These are phyloP conservation scores for Epicauta chinensis DNA, from an alignment of 1,140 invertebrate species.

Conservation along the genomic window DNA sequence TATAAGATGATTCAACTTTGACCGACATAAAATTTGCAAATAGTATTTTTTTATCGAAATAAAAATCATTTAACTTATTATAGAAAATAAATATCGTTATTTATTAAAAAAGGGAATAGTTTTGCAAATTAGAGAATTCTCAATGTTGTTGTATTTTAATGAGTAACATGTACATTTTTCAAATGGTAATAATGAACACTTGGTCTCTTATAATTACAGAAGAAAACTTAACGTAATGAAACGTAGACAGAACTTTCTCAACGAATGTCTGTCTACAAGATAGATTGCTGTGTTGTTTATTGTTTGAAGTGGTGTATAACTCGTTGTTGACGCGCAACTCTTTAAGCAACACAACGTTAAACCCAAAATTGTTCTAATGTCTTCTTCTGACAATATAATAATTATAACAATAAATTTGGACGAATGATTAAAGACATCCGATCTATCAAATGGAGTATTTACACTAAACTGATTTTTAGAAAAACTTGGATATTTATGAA, in stretches of 20 bases:
- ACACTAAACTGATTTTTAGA: no score
- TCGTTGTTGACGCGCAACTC: constrained; percentile 21
- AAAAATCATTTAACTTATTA: no score
- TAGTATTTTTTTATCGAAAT: no score
- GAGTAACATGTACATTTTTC: constrained; percentile 12
- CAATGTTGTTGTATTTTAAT: neutral
- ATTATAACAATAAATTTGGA: neutral
- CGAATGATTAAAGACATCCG: no score
- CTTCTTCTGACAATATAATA: constrained; percentile 14
- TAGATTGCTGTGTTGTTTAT: constrained; percentile 26
- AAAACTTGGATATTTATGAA: no score
- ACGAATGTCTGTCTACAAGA: constrained; percentile 22
- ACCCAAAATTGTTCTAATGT: constrained; percentile 10
- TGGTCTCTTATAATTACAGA: constrained; percentile 25
- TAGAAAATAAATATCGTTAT: no score
- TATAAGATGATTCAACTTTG: no score
- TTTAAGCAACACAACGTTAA: constrained; percentile 18
- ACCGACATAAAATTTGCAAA: no score
- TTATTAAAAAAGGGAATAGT: no score
- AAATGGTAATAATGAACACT: constrained; percentile 22
- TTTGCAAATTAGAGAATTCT: no score
- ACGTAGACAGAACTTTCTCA: constrained; percentile 17
- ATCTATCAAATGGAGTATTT: no score
- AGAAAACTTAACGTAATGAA: constrained; percentile 26
- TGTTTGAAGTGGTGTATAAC: constrained; percentile 21